Percentiles rank a stretch among this genome's conserved stretches.
These are phyloP conservation scores for Corythornis leucogaster DNA, from an alignment of 2,797 vertebrate species.

Conservation along the genomic window DNA sequence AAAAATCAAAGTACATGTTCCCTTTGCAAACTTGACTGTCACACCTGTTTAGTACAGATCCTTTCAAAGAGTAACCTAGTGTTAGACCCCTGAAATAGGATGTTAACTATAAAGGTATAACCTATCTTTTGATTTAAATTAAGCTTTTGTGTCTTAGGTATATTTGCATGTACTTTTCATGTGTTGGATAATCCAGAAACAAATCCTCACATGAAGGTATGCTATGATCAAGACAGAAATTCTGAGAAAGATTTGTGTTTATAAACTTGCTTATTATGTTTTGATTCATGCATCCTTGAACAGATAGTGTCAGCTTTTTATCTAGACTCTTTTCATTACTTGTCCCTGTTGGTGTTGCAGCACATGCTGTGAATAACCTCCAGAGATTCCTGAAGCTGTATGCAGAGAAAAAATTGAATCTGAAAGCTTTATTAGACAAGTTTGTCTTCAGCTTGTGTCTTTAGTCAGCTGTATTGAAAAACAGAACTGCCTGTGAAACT, in stretches of 20 bases:
- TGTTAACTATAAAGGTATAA: slow-evolving; percentile 53
- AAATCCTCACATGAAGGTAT: slow-evolving; percentile 51
- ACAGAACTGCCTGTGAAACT: slow-evolving; percentile 75
- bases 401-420: slow-evolving; percentile 81
- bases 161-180: slow-evolving; percentile 52
- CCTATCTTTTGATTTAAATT: slow-evolving; percentile 52
- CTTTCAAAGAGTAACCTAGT: not conserved
- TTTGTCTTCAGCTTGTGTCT: slow-evolving; percentile 80
- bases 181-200: slow-evolving; percentile 54
- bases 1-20: slow-evolving; percentile 25
- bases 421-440: slow-evolving; percentile 84
- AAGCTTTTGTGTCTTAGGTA: slow-evolving; percentile 27
- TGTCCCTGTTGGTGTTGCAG: slow-evolving; percentile 78
- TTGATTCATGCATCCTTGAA: slow-evolving; percentile 72
- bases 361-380: slow-evolving; percentile 82
- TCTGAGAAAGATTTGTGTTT: slow-evolving; percentile 60
- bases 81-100: not conserved
- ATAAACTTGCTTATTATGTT: slow-evolving; percentile 76
- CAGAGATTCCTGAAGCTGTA: slow-evolving; percentile 79
- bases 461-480: slow-evolving; percentile 75
- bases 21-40: slow-evolving; percentile 16
- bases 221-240: slow-evolving; percentile 65
- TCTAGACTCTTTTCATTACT: slow-evolving; percentile 82
- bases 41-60: slow-evolving; percentile 1
- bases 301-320: slow-evolving; percentile 79